phyloP scores from a whole-genome alignment of 2,797 vertebrate species.

The Sternarchorhynchus goeldii region DNA sequence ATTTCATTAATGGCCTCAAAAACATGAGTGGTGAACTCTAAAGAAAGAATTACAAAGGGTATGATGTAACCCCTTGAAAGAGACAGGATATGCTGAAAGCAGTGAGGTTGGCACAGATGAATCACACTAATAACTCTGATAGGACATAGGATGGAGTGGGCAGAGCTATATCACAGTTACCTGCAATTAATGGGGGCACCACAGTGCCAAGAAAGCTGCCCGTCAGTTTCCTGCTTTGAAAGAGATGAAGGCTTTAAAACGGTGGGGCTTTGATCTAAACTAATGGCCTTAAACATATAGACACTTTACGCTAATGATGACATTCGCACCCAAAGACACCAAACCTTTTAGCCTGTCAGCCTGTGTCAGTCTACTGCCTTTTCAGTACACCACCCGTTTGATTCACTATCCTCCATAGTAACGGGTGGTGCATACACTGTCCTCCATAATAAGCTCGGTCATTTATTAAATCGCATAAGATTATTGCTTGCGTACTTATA shows the following conservation, averaged over 20 bases:
- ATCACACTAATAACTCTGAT: slow-evolving; percentile 54
- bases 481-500: not conserved
- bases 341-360: slow-evolving; percentile 24
- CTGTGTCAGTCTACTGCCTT: slow-evolving; percentile 22
- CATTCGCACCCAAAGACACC: slow-evolving; percentile 47
- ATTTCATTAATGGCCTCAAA: slow-evolving; percentile 26
- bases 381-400: slow-evolving; percentile 23
- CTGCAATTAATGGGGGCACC: slow-evolving; percentile 50
- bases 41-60: slow-evolving; percentile 59
- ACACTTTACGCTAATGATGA: slow-evolving; percentile 54
- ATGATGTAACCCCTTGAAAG: slow-evolving; percentile 76
- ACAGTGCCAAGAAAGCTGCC: slow-evolving; percentile 50
- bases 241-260: slow-evolving; percentile 53
- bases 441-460: slow-evolving; percentile 2
- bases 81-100: slow-evolving; percentile 58
- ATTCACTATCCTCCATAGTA: not conserved
- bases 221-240: slow-evolving; percentile 38
- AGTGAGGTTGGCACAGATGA: slow-evolving; percentile 64
- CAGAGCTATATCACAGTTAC: slow-evolving; percentile 52
- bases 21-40: slow-evolving; percentile 26
- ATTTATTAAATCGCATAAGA: slow-evolving; percentile 30
- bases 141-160: slow-evolving; percentile 45
- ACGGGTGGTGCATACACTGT: too few relatives aligned
- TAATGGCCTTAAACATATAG: slow-evolving; percentile 56
- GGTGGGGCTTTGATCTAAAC: slow-evolving; percentile 53